Conservation (phyloP, 2,113 vertebrate genomes). For the Pavo muticus region DNA sequence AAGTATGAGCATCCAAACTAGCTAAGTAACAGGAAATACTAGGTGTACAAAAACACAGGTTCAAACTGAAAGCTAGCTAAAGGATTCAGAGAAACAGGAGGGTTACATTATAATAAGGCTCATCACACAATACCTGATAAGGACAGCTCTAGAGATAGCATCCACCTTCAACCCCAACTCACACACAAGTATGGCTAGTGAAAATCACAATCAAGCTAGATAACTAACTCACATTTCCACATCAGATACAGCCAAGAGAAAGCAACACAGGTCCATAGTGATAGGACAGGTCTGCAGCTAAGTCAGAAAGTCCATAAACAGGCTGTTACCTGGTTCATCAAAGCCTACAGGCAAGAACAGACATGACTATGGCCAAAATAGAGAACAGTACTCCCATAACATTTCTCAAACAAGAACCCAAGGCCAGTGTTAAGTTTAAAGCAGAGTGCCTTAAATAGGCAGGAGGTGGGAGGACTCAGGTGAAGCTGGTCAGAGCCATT, state of each 20-base stretch:
- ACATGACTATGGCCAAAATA: fast-evolving
- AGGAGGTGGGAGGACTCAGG: not conserved
- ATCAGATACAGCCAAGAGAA: not conserved
- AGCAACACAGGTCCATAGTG: fast-evolving
- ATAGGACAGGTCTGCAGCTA: not conserved
- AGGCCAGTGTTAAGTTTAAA: not conserved
- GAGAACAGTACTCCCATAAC: not conserved
- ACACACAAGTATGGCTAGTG: not conserved
- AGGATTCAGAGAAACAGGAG: not conserved
- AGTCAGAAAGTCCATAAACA: fast-evolving
- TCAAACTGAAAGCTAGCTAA: not conserved
- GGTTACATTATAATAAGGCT: not conserved
- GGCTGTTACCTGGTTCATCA: not conserved
- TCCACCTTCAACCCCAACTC: not conserved
- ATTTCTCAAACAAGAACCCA: fast-evolving
- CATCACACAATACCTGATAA: not conserved
- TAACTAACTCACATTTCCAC: not conserved
- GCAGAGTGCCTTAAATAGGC: not conserved
- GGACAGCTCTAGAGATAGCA: not conserved
- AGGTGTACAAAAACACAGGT: not conserved
- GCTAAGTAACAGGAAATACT: not conserved
- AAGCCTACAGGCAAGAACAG: fast-evolving
- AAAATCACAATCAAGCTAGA: not conserved
- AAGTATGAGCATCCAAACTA: not conserved
- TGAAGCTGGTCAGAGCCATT: not conserved